These are phyloP conservation scores for Malacoctenus gilli DNA, from an alignment of 2,797 vertebrate genomes.

Conservation along the genomic window DNA sequence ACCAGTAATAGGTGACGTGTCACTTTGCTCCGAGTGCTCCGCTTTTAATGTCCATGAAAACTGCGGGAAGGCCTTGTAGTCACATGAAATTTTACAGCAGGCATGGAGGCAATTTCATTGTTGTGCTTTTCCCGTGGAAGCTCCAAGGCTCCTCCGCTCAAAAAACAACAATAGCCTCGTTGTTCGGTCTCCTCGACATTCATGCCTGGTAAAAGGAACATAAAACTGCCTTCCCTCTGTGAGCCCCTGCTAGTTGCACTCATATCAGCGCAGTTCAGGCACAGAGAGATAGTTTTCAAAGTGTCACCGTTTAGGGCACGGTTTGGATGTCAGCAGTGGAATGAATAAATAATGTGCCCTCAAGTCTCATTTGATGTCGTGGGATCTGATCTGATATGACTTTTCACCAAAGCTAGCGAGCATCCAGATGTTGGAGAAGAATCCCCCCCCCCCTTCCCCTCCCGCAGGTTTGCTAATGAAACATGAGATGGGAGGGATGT, in stretches of 20 bases:
- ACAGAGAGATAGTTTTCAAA: constrained; percentile 76
- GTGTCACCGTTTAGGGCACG: constrained; percentile 75
- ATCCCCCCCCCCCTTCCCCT: constrained; percentile 8
- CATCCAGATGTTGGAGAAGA: constrained; percentile 68
- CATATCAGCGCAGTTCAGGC: constrained; percentile 53
- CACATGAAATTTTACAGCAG: constrained; percentile 66
- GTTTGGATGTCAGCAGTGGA: constrained; percentile 75
- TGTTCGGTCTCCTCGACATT: constrained; percentile 63
- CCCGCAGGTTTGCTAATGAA: constrained; percentile 52
- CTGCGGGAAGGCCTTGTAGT: constrained; percentile 48
- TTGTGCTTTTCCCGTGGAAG: constrained; percentile 43
- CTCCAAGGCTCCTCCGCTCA: constrained; percentile 57
- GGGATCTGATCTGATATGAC: constrained; percentile 70
- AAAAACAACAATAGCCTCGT: constrained; percentile 65
- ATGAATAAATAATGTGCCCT: constrained; percentile 79
- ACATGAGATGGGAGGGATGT: constrained; percentile 43
- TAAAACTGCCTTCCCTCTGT: constrained; percentile 45
- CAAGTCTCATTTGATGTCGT: constrained; percentile 73
- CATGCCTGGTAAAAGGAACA: constrained; percentile 62
- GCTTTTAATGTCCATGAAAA: constrained; percentile 52
- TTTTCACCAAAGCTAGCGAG: constrained; percentile 59
- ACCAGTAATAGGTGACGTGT: constrained; percentile 56
- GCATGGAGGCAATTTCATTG: constrained; percentile 54
- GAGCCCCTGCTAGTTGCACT: constrained; percentile 44
- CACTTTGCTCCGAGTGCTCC: constrained; percentile 40